Conservation (phyloP, 2,888 invertebrate species). For the Drosophila rubida region DNA sequence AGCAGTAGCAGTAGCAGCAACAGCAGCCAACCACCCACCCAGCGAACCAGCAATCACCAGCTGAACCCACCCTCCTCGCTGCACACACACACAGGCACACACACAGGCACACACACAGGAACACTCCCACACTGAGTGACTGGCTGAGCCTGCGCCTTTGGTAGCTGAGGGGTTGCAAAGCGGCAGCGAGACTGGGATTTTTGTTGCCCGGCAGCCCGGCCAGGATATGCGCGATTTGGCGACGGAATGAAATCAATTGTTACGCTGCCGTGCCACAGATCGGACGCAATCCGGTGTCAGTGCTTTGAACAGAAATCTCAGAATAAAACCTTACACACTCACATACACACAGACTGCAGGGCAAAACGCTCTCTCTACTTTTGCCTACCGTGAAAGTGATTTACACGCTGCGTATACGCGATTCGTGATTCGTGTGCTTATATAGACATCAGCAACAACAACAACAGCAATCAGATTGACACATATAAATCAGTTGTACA, state of each 20-base stretch:
- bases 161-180: conserved; percentile 16
- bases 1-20: conserved; percentile 20
- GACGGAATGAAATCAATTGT: conserved; percentile 85
- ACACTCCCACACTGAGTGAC: conserved; percentile 4
- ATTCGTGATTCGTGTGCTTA: conserved; percentile 43
- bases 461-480: conserved; percentile 51
- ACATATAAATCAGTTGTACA: conserved; percentile 64
- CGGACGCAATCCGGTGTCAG: conserved; percentile 84
- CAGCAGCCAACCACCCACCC: conserved; percentile 27
- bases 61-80: conserved; percentile 25
- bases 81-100: conserved; percentile 28
- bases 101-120: conserved; percentile 23
- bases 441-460: conserved; percentile 14
- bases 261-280: conserved; percentile 85
- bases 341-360: background rate
- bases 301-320: conserved; percentile 16
- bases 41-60: conserved; percentile 49
- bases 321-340: background rate
- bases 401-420: conserved; percentile 73
- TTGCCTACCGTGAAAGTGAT: conserved; percentile 50
- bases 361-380: background rate
- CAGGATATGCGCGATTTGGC: conserved; percentile 84
- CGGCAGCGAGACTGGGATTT: conserved; percentile 20
- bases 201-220: conserved; percentile 58
- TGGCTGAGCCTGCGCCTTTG: conserved; percentile 56